These are phyloP conservation scores for Drepana falcataria DNA, from an alignment of 2,888 invertebrate genomes.

Conservation along the genomic window DNA sequence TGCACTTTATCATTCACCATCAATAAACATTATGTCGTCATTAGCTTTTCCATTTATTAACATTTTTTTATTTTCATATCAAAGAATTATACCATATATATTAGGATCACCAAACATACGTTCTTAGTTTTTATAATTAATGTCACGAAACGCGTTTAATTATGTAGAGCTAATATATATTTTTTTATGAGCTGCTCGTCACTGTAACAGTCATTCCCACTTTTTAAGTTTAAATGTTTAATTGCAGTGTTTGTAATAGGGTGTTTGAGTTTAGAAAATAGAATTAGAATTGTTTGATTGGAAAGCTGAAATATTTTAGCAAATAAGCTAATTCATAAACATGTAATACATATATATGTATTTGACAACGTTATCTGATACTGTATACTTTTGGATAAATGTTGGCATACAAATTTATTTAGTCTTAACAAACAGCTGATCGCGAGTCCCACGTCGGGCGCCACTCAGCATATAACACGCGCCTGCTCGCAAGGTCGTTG, in stretches of 20 bases:
- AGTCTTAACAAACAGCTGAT: conserved; percentile 42
- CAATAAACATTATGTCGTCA: conserved; percentile 28
- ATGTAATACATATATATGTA: no score
- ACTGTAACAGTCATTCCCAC: no score
- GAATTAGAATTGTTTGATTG: no score
- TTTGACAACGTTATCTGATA: no score
- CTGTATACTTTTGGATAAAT: conserved; percentile 8
- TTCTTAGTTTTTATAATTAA: neutral
- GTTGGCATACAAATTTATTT: conserved; percentile 21
- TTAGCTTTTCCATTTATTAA: conserved; percentile 18
- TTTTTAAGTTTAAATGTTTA: no score
- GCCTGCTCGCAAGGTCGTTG: conserved; percentile 50
- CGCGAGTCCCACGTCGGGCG: conserved; percentile 36
- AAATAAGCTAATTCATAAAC: no score
- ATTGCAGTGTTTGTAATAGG: no score
- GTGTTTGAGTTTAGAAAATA: no score
- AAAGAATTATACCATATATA: neutral
- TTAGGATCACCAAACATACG: neutral
- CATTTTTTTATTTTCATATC: neutral
- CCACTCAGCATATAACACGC: conserved; percentile 44
- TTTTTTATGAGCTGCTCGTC: no score
- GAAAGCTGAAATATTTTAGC: no score
- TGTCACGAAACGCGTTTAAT: no score
- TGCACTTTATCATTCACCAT: conserved; percentile 60
- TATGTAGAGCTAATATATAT: no score